Base-by-base conservation (phyloP, 2,888 invertebrate genomes). In the Pristionchus japonicus region DNA sequence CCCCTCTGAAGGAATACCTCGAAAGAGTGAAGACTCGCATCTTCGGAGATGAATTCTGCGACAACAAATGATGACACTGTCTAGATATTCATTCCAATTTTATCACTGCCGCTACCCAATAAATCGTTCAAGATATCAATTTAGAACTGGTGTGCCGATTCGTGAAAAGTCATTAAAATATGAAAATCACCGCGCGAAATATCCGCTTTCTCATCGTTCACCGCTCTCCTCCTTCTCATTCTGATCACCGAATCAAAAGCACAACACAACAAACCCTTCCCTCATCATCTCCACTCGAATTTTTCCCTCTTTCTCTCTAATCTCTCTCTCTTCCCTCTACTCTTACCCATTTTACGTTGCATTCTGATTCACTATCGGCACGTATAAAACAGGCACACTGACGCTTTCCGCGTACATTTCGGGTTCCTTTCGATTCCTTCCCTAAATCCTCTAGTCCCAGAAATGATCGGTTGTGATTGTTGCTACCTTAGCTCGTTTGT, bases 31-130 rank as follows among this genome's bases (percentile, higher is more conserved):
- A 52, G 23, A 23, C 20, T 49, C 37, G 34, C 15, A 52, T 83
- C 31, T 83, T 83, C 82, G 82, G 82, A 52, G 20, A 83, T 23
- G 82, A 83, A 52, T 83, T 83, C 43, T 43, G 52, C 34, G 52
- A 83, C 31, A 49, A 52, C 31, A 49, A 52, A 9, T 7, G 40
- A 43, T n/a, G 47, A 80, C 40, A 7, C n/a, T n/a, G n/a, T n/a
- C n/a, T n/a, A n/a, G n/a, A n/a, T n/a, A n/a, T n/a, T n/a, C n/a
- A n/a, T n/a, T n/a, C n/a, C n/a, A n/a, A n/a, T n/a, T n/a, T n/a
- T n/a, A n/a, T n/a, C n/a, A n/a, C n/a, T n/a, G n/a, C n/a, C n/a
- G n/a, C n/a, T 43, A n/a, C 17, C 4, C 17, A 23, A 70, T 27
- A 4, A 34, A 27, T 9, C 7, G 31, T 27, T 70, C 31, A 9